Percentiles rank a stretch among this genome's conserved stretches.
These are phyloP conservation scores for Anarrhichthys ocellatus DNA, from an alignment of 2,113 vertebrate genomes.

Conservation along the genomic window DNA sequence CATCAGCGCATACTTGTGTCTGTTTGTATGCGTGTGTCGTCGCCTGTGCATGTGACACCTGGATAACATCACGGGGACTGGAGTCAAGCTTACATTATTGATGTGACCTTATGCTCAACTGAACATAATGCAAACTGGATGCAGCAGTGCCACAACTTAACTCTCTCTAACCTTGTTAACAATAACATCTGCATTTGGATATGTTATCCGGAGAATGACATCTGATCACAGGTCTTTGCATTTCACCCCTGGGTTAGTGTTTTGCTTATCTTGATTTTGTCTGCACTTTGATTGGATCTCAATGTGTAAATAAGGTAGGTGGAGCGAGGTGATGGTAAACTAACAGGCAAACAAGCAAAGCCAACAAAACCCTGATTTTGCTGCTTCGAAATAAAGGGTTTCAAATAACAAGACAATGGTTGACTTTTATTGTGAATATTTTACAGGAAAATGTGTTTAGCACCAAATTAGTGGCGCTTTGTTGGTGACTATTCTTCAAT, in stretches of 20 bases:
- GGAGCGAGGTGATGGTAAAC: background rate
- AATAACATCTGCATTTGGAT: conserved; percentile 23
- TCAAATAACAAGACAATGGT: background rate
- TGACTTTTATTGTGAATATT: background rate
- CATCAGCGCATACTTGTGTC: background rate
- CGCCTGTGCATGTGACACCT: conserved; percentile 3
- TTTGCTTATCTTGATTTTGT: conserved; percentile 8
- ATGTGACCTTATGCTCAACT: conserved; percentile 25
- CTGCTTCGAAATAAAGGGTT: background rate
- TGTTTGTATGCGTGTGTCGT: background rate
- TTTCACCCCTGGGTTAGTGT: background rate
- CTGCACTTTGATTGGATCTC: background rate
- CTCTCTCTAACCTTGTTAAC: conserved; percentile 31
- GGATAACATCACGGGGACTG: conserved; percentile 34
- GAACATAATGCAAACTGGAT: conserved; percentile 39
- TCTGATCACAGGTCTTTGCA: conserved; percentile 13
- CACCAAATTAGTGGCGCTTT: background rate
- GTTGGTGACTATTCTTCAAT: background rate
- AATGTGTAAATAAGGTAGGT: background rate
- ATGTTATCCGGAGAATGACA: conserved; percentile 22
- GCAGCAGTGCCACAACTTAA: conserved; percentile 14
- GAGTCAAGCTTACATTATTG: conserved; percentile 31
- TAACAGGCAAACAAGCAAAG: background rate
- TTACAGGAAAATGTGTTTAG: background rate
- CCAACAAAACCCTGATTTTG: background rate